Evolutionary conservation across 2,797 vertebrate genomes (phyloP), one percentile per base, ranked within the genome.

Genomic region (Numenius phaeopus): DNA sequence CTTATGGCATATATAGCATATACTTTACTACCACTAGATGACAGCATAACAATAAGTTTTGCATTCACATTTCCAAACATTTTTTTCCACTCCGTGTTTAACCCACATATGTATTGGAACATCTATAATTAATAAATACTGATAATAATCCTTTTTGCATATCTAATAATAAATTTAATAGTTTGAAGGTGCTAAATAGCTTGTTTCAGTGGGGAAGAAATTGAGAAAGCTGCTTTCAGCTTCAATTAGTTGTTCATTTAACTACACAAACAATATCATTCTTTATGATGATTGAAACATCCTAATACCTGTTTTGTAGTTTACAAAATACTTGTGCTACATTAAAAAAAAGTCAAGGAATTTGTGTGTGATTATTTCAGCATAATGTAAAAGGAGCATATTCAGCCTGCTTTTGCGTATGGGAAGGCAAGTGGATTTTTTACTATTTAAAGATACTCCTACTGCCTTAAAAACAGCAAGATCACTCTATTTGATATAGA

Each of bases 31-130:
- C 97, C 98, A 96, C 97, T 97, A 98, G 98, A 83, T 98, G 98
- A 49, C 98, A 98, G 97, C 93, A 97, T 80, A 96, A 83, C 89
- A 94, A 66, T 86, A 97, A 90, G 84, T 78, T 97, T 97, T 94
- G 24, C 32, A 18, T 93, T 94, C 62, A 27, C 9, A 4, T 77
- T 93, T 83, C 71, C 82, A 20, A 84, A 24, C 30, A 30, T 54
- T 84, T 87, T 59, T 95, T 85, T 49, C 44, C 20, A 4, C 23
- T 54, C 29, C 27, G 3, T 40, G 47, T 80, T 97, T 92, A 75
- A 84, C 70, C 57, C 67, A 11, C 22, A 17, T 57, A 42, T 49
- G 5, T 72, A 40, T 79, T 81, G 67, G 27, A 52, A 59, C 57
- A 72, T 81, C 46, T 94, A 17, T 67, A 83, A 92, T 94, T 95